Conservation (phyloP, 2,113 vertebrate species). For the Zapus hudsonius region DNA sequence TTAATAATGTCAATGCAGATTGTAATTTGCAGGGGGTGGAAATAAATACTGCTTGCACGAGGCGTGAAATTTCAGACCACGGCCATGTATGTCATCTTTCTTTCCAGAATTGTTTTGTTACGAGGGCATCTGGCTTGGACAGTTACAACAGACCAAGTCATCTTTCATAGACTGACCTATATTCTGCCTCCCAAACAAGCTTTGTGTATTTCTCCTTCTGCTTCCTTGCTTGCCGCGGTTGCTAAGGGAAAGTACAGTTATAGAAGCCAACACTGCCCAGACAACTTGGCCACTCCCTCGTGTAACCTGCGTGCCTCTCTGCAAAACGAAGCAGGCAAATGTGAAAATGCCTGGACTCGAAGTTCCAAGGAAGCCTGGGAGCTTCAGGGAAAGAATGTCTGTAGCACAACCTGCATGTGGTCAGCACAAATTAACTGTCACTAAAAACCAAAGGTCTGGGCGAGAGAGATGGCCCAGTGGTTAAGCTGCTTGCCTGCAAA, state of each 20-base stretch:
- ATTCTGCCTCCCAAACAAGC: not conserved
- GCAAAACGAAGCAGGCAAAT: not conserved
- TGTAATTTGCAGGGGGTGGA: slow-evolving; percentile 66
- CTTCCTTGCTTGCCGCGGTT: not conserved
- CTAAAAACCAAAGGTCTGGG: not conserved
- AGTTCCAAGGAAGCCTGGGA: not conserved
- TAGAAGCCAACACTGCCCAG: not conserved
- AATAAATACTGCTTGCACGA: slow-evolving; percentile 68
- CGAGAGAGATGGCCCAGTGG: too few relatives aligned
- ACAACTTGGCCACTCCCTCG: not conserved
- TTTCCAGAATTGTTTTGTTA: slow-evolving; percentile 61
- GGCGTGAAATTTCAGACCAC: slow-evolving; percentile 43
- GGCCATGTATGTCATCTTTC: slow-evolving; percentile 58
- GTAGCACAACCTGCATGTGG: not conserved
- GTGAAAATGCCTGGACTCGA: not conserved
- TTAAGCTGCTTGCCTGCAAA: too few relatives aligned
- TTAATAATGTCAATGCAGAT: slow-evolving; percentile 72
- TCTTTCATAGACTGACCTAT: slow-evolving; percentile 19
- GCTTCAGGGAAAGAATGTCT: not conserved
- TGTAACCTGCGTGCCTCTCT: slow-evolving; percentile 1
- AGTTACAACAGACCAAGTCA: not conserved
- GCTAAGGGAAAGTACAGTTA: not conserved
- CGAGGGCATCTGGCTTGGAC: not conserved
- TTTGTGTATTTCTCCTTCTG: not conserved
- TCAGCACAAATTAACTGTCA: not conserved